phyloP scores from a whole-genome alignment of 2,113 vertebrate genomes.

The Trogon surrucura region DNA sequence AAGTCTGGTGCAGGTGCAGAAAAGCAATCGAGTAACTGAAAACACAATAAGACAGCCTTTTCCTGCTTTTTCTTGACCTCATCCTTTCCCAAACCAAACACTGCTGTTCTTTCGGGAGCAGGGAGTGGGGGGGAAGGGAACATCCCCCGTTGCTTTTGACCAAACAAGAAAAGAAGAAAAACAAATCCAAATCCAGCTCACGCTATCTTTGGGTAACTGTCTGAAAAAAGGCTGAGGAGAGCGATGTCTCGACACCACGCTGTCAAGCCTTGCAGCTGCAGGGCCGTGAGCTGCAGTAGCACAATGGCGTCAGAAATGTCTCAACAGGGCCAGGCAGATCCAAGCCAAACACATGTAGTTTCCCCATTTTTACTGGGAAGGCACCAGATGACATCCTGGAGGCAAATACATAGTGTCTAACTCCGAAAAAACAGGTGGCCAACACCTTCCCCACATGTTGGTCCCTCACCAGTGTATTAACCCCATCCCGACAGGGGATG shows the following conservation, averaged over 20 bases:
- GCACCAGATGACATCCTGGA: background rate
- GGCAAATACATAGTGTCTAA: accelerated
- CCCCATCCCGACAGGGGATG: background rate
- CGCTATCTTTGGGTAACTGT: background rate
- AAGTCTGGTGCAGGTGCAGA: constrained; percentile 55
- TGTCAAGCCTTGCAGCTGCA: background rate
- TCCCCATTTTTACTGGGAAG: background rate
- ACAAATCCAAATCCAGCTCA: background rate
- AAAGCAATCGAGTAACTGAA: background rate
- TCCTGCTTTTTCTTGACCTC: constrained; percentile 59
- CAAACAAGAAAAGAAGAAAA: constrained; percentile 40
- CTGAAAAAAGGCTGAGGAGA: background rate
- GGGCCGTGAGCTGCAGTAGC: background rate
- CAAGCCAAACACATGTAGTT: background rate
- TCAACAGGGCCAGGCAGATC: background rate
- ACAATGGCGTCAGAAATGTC: background rate
- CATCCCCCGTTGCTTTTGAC: background rate
- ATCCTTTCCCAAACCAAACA: constrained; percentile 51
- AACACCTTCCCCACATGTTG: background rate
- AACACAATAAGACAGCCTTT: constrained; percentile 50
- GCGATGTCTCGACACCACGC: background rate
- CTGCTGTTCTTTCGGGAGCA: background rate
- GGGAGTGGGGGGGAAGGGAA: background rate
- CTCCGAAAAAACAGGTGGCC: background rate
- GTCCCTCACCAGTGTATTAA: background rate